Percentiles rank a stretch among this genome's conserved stretches.
These are phyloP conservation scores for Chironomus riparius DNA, from an alignment of 2,888 invertebrate species.

Conservation along the genomic window DNA sequence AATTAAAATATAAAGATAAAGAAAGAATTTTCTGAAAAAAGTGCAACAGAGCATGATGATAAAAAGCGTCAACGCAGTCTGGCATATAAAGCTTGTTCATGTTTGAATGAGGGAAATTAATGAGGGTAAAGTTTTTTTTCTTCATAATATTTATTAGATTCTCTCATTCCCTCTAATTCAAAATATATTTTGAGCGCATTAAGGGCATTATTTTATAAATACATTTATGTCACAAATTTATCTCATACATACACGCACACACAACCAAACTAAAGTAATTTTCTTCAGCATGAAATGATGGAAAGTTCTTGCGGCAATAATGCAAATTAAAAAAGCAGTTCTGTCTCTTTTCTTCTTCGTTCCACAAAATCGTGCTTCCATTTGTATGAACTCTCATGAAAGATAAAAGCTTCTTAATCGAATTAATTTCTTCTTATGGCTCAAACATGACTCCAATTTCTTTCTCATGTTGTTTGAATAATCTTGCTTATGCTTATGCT, in stretches of 20 bases:
- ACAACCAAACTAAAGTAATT: too few species aligned
- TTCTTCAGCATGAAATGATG: not conserved
- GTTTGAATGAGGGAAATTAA: not conserved
- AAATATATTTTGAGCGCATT: too few species aligned
- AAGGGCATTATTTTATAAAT: too few species aligned
- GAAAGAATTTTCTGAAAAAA: conserved; percentile 7
- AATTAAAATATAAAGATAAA: not conserved
- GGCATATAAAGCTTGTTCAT: too few species aligned
- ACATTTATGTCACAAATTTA: too few species aligned
- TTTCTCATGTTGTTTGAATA: too few species aligned
- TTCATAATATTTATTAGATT: not conserved
- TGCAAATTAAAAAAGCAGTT: not conserved
- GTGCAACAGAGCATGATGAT: conserved; percentile 15
- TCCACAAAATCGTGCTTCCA: not conserved
- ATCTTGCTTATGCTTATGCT: too few species aligned
- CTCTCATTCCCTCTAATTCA: too few species aligned
- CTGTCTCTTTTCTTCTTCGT: not conserved
- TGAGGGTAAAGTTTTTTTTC: conserved; percentile 15
- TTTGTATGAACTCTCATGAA: not conserved
- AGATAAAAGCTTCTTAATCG: not conserved
- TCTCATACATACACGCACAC: too few species aligned
- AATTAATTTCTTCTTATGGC: not conserved
- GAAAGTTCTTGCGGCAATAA: not conserved
- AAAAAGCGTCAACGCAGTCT: not conserved
- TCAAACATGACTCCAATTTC: not conserved